phyloP scores from a whole-genome alignment of 1,140 invertebrate species.

The Zelostemma sp. region DNA sequence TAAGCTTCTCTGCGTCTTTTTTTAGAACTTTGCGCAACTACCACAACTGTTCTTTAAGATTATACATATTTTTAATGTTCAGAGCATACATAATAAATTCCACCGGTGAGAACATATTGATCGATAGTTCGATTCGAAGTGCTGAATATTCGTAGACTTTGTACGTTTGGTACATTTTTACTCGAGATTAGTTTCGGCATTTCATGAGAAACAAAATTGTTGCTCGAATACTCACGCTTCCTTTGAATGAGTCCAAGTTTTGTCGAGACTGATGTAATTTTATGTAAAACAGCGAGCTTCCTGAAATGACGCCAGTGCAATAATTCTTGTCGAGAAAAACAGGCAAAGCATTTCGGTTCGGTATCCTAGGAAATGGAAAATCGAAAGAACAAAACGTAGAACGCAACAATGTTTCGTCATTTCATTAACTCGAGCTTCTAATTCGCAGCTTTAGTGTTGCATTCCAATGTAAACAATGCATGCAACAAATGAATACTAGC shows the following conservation, averaged over 20 bases:
- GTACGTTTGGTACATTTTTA: no score
- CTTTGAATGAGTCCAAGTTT: no score
- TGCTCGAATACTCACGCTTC: no score
- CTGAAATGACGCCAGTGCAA: not conserved
- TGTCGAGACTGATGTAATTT: not conserved
- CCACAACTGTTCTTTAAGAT: slow-evolving; percentile 38
- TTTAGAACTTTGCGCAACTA: slow-evolving; percentile 42
- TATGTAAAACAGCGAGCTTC: not conserved
- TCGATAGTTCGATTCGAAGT: no score
- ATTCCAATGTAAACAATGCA: slow-evolving; percentile 46
- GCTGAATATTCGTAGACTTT: no score
- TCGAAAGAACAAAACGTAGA: slow-evolving; percentile 22
- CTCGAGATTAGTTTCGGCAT: no score
- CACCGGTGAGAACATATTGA: slow-evolving; percentile 15
- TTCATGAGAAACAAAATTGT: no score
- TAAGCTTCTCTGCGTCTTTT: slow-evolving; percentile 44
- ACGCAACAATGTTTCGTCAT: slow-evolving; percentile 25
- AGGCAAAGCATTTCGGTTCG: slow-evolving; percentile 13
- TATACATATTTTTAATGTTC: slow-evolving; percentile 41
- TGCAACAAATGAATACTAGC: slow-evolving; percentile 42
- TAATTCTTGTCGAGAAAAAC: no score
- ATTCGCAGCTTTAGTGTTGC: slow-evolving; percentile 46
- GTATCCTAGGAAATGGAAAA: slow-evolving; percentile 13
- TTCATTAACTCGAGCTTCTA: slow-evolving; percentile 33
- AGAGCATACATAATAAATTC: slow-evolving; percentile 21